Evolutionary conservation across 2,888 invertebrate genomes (phyloP), one percentile per base, ranked within the genome.

Genomic region (Morpho deidamia): DNA sequence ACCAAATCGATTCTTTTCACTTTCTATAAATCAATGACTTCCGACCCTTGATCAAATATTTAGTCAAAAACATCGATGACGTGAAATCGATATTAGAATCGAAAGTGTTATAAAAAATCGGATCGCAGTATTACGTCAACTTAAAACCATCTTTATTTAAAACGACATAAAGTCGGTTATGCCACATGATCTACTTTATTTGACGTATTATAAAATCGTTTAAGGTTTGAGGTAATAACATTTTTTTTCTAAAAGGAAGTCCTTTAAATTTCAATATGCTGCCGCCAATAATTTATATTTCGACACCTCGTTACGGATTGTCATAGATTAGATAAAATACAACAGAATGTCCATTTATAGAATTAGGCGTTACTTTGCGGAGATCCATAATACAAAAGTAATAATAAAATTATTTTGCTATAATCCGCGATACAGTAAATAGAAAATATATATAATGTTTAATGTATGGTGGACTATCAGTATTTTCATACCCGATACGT

Each of bases 191-290:
- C 2, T 23, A 23, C 23, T 23, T 23, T 23, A 23, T 23, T 23
- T 23, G 23, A 23, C 23, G 23, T 23, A 23, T 23, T 23, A 23
- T 23, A 23, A 23, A 23, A 23, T 23, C 23, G 23, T 23, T 23
- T 23, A 23, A 23, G 23, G 23, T 23, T 23, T 23, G 23, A 23
- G 23, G 23, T 23, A 23, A 5, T 5, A 23, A 11, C 55, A 43
- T 1, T 43, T 46, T 51, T 51, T 38, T 48, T n/a, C 11, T 11
- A 70, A 71, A 74, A 76, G 76, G 69, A 74, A 72, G 64, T 67
- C 69, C 71, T 76, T 81, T 77, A 76, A 76, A 76, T 78, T 81
- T 80, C 81, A 80, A 80, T 82, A 82, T 74, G 54, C 56, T 62
- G 68, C 67, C 65, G 66, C 70, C 77, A 67, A 83, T 79, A 81